Evolutionary conservation across 2,113 vertebrate genomes (phyloP).

Genomic region (Rhinopomastus cyanomelas): DNA sequence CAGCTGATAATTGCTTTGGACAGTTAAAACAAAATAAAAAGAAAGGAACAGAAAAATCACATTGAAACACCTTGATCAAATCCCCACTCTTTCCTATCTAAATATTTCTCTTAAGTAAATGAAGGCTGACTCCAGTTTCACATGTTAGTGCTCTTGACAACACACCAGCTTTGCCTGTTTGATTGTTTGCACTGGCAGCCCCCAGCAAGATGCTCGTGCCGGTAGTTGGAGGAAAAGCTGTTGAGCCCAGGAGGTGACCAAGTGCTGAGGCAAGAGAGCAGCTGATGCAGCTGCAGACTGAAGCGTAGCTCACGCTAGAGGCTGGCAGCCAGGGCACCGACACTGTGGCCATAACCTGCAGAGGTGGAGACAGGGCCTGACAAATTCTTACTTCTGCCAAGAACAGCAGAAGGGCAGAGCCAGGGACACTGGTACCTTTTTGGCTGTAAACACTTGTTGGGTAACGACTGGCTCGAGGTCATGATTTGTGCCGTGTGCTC

Average conservation of each 20-base stretch:
- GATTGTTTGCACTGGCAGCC: slow-evolving; percentile 4
- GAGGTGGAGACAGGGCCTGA: background rate
- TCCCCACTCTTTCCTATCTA: slow-evolving; percentile 1
- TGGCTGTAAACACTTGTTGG: background rate
- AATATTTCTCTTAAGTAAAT: slow-evolving; percentile 23
- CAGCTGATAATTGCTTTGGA: slow-evolving; percentile 31
- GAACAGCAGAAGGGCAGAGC: background rate
- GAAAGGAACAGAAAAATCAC: background rate
- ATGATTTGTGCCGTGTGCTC: background rate
- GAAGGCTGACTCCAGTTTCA: background rate
- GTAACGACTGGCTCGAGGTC: background rate
- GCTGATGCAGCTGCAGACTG: background rate
- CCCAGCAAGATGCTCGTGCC: background rate
- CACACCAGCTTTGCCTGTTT: background rate
- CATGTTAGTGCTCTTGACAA: background rate
- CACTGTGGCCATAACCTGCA: background rate
- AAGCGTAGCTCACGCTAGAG: background rate
- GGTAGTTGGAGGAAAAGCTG: background rate
- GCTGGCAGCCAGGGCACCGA: background rate
- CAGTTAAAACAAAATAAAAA: background rate
- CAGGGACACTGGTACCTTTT: background rate
- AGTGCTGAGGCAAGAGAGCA: background rate
- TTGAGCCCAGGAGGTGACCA: background rate
- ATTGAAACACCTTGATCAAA: slow-evolving; percentile 51
- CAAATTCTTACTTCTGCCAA: slow-evolving; percentile 6